Evolutionary conservation across 2,113 vertebrate species (phyloP).

Genomic region (Capreolus pygargus): DNA sequence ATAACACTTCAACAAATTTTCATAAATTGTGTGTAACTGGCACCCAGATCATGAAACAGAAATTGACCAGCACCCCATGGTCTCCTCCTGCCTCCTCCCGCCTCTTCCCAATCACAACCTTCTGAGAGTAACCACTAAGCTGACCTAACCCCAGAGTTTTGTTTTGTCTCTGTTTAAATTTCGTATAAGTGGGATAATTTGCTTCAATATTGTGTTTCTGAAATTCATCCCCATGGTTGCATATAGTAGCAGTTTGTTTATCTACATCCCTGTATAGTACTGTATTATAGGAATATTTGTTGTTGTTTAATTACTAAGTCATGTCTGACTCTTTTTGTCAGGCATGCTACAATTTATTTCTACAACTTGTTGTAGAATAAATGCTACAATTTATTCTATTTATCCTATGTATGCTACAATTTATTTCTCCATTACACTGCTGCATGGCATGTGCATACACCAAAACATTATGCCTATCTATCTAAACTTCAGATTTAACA

Average conservation of each 20-base stretch:
- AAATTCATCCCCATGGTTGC: not conserved
- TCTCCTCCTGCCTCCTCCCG: rapidly evolving
- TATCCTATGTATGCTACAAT: not conserved
- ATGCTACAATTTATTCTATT: not conserved
- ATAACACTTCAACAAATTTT: not conserved
- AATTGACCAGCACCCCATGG: not conserved
- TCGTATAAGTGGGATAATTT: not conserved
- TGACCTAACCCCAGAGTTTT: not conserved
- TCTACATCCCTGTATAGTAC: not conserved
- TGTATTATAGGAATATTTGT: not conserved
- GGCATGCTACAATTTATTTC: not conserved
- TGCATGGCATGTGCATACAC: not conserved
- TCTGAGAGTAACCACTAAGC: not conserved
- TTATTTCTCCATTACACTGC: not conserved
- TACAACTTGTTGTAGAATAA: not conserved
- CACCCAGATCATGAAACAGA: not conserved
- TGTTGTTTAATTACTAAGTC: not conserved
- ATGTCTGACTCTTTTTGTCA: not conserved
- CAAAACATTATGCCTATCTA: not conserved
- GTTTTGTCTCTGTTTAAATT: not conserved
- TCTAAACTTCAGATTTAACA: not conserved
- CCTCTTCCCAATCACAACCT: not conserved
- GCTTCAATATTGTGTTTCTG: not conserved
- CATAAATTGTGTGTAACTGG: not conserved
- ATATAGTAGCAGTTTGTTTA: not conserved